Base-by-base conservation (phyloP, 2,888 invertebrate genomes). In the Perithous albicinctus region DNA sequence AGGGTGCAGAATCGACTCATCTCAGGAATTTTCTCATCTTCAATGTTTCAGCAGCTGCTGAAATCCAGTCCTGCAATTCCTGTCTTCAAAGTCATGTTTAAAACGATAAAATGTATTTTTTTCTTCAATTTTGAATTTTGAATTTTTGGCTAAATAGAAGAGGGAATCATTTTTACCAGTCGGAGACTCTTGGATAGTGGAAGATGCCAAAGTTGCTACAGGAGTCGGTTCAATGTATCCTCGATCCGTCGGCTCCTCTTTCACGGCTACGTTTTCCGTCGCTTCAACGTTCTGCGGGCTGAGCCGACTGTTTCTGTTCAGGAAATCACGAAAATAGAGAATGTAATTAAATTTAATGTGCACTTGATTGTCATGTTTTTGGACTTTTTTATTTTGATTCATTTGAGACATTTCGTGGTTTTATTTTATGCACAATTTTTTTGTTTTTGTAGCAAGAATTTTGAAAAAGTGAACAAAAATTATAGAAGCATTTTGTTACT, bases 241-340 rank as follows among this genome's bases (percentile, higher is more conserved):
- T 48, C 90, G 87, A 80, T 90, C 90, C 48, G 89, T 80, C 48
- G 90, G 90, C 70, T 90, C 90, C 46, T 91, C 89, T 74, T 90
- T 90, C 56, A 90, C 90, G 15, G 91, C 87, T 41, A 90, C 84
- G 70, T 76, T 86, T 56, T 91, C 88, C 63, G 89, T 75, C 5
- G 67, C 76, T 48, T 90, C 89, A 32, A 12, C 83, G 32, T 81
- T 76, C 15, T 76, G 84, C 3, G 88, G 85, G 43, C 82, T 88
- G 20, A 86, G 59, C 73, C 86, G 88, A 41, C 73, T 84, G 23
- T 74, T 85, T 56, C 88, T 88, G 48, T 26, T 8, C 20, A 67
- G 74, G 2, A 75, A 72, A 76, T 72, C 8, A 46, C 4, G 5
- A n/a, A 48, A 54, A 38, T n/a, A 15, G 10, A 23, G 10, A 12